phyloP scores from a whole-genome alignment of 2,797 vertebrate species.

The Zenarchopterus dispar region DNA sequence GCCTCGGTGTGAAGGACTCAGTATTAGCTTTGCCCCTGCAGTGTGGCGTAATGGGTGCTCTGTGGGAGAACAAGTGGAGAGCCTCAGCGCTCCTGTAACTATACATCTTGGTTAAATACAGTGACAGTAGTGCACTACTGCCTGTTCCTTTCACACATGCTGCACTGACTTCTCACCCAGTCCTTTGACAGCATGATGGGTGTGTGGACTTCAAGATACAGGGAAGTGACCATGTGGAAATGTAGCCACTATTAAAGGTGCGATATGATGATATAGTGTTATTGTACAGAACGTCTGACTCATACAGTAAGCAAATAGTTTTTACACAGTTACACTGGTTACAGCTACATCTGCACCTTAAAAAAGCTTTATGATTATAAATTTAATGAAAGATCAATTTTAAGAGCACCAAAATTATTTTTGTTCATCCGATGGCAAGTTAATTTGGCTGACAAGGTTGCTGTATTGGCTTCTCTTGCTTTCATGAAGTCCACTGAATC shows the following conservation, averaged over 20 bases:
- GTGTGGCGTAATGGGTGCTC: slow-evolving; percentile 53
- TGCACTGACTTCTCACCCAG: slow-evolving; percentile 31
- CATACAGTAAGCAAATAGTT: background rate
- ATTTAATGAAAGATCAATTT: background rate
- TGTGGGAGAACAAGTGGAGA: slow-evolving; percentile 47
- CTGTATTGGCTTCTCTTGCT: slow-evolving; percentile 1
- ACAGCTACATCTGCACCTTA: background rate
- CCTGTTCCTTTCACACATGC: slow-evolving; percentile 34
- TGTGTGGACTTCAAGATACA: slow-evolving; percentile 22
- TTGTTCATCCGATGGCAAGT: background rate
- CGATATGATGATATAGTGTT: background rate
- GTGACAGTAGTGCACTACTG: slow-evolving; percentile 40
- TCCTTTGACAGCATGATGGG: slow-evolving; percentile 27
- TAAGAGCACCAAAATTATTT: background rate
- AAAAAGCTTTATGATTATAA: too few species aligned
- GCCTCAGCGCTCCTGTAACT: slow-evolving; percentile 42
- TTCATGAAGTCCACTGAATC: background rate
- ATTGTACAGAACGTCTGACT: background rate
- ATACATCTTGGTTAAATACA: slow-evolving; percentile 59
- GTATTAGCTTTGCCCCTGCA: slow-evolving; percentile 51
- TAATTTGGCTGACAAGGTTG: background rate
- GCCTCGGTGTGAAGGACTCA: slow-evolving; percentile 41
- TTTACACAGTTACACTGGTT: background rate
- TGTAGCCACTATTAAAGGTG: slow-evolving; percentile 5
- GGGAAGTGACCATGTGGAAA: slow-evolving; percentile 22